phyloP scores from a whole-genome alignment of 2,888 invertebrate species.

The Drosophila sordidula region DNA sequence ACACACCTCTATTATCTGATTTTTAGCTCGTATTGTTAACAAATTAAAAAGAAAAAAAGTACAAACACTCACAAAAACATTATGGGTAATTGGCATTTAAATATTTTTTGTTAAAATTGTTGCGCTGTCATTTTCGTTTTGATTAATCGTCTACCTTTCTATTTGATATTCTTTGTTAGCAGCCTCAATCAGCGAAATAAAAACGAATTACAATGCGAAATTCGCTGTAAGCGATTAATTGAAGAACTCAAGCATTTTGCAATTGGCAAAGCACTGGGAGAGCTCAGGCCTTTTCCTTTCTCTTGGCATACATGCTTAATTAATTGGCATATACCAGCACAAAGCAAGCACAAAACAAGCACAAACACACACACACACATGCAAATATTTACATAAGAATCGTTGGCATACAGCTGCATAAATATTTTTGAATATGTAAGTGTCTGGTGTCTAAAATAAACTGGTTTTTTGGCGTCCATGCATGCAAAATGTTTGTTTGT shows the following conservation, averaged over 20 bases:
- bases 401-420: constrained; percentile 28
- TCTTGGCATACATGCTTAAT: constrained; percentile 20
- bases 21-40: constrained; percentile 1
- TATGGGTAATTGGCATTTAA: constrained; percentile 18
- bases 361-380: background rate
- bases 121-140: constrained; percentile 4
- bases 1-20: constrained; percentile 22
- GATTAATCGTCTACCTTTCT: constrained; percentile 23
- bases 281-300: constrained; percentile 7
- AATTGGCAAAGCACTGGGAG: constrained; percentile 19
- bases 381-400: constrained; percentile 34
- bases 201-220: constrained; percentile 4
- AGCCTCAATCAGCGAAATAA: constrained; percentile 26
- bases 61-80: background rate
- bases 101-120: constrained; percentile 8
- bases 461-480: constrained; percentile 7
- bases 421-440: constrained; percentile 28
- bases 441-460: constrained; percentile 26
- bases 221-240: constrained; percentile 9
- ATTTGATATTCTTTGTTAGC: background rate
- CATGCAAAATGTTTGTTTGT: constrained; percentile 2
- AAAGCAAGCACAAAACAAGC: constrained; percentile 1
- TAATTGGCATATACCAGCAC: constrained; percentile 18
- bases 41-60: background rate
- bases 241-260: constrained; percentile 20